Base-by-base conservation (phyloP, 2,888 invertebrate species). In the Trichogramma dendrolimi region DNA sequence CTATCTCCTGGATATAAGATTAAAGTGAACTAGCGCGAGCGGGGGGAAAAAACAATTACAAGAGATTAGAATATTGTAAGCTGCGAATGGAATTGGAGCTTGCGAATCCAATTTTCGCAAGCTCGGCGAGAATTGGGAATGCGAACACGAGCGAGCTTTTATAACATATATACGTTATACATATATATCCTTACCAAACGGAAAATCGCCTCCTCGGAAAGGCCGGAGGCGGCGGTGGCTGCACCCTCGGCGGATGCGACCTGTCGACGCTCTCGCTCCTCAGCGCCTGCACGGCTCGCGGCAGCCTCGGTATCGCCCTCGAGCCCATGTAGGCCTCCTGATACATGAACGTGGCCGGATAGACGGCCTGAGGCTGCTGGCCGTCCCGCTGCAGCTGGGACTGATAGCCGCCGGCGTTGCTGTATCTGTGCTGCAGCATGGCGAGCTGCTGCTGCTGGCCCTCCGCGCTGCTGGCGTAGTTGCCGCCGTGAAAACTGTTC, bases 401-500 rank as follows among this genome's bases (percentile, higher is more conserved):
- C 59, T 64, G 64, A 64, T 65, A 27, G 62, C 68, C 67, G 59
- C 68, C 68, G 65, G 68, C 71, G 65, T 68, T 71, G 54, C 64
- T 66, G 57, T 27, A 27, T 27, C 27, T 27, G 27, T 27, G 27
- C 27, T 27, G 27, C 27, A 27, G 27, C 27, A 27, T 27, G 27
- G 27, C 27, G 27, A 27, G 27, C 67, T 69, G 54, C 67, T 69
- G 54, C 66, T 69, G 65, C 10, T 51, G 51, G 8, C 47, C 48
- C 66, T 53, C 70, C 68, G 55, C 69, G 72, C 52, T 75, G 71
- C 62, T 73, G 71, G 27, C 63, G 56, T 66, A 66, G 42, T 66
- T 66, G 27, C 64, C 62, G 10, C 76, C 76, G 68, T 81, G 81
- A 69, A 81, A 81, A 66, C 81, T 81, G 73, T 81, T 81, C 81